Percentiles rank a stretch among this genome's conserved stretches.
Evolutionary conservation across 1,140 invertebrate genomes (phyloP).

Genomic region (Maniola jurtina): DNA sequence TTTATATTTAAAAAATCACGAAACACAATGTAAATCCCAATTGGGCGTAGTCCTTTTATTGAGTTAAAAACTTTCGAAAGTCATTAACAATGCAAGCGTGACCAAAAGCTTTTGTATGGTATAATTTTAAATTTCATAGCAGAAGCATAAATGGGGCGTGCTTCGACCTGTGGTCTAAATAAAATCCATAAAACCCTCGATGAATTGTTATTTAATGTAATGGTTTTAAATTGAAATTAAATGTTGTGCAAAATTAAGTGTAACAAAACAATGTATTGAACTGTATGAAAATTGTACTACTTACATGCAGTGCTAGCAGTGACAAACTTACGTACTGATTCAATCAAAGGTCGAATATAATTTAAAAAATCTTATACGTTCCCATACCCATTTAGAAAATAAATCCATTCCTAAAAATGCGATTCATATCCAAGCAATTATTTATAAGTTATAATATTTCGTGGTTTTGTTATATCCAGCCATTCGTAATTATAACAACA

Average conservation of each 20-base stretch:
- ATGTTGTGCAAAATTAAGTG: neutral
- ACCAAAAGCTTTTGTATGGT: constrained; percentile 22
- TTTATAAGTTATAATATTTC: too few species aligned
- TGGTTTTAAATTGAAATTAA: constrained; percentile 7
- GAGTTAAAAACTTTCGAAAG: constrained; percentile 22
- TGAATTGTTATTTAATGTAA: constrained; percentile 23
- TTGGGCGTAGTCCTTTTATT: constrained; percentile 24
- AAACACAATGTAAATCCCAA: constrained; percentile 24
- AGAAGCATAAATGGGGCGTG: constrained; percentile 22
- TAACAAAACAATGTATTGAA: neutral
- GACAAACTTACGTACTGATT: neutral
- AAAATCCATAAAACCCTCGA: constrained; percentile 6
- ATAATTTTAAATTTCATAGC: constrained; percentile 26
- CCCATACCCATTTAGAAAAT: too few species aligned
- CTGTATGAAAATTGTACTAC: neutral
- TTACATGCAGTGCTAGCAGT: neutral
- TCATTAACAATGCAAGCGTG: constrained; percentile 23
- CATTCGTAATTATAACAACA: too few species aligned
- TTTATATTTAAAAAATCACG: neutral
- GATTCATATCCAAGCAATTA: too few species aligned
- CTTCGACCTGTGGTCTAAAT: constrained; percentile 11
- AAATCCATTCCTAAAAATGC: too few species aligned
- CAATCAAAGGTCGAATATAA: neutral
- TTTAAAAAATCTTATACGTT: too few species aligned
- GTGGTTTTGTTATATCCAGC: too few species aligned